Conservation (phyloP, 2,113 vertebrate genomes). For the Petrocephalus zakoni region DNA sequence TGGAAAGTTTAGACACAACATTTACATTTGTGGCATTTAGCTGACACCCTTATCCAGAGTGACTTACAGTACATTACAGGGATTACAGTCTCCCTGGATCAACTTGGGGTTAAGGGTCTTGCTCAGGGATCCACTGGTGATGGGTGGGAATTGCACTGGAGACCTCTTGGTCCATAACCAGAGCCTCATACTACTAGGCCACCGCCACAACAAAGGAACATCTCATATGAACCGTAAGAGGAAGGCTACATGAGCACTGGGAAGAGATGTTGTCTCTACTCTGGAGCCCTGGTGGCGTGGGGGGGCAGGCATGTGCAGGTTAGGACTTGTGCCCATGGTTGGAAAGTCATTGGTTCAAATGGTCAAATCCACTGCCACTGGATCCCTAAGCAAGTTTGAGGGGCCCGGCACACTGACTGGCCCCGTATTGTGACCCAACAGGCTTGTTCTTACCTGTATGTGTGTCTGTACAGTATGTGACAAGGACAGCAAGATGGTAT, state of each 20-base stretch:
- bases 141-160: no score
- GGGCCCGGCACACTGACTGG: neutral
- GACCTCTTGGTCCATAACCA: no score
- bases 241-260: neutral
- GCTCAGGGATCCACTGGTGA: no score
- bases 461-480: neutral
- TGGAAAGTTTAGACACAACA: neutral
- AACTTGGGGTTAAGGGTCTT: no score
- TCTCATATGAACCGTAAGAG: neutral
- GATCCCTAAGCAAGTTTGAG: neutral
- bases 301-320: no score
- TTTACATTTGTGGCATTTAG: no score
- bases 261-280: neutral
- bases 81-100: no score
- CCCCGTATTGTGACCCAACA: neutral
- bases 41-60: no score
- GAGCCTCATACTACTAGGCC: no score
- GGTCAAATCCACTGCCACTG: neutral
- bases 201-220: neutral
- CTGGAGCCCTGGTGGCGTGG: neutral
- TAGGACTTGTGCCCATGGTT: neutral
- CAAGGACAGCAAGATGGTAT: neutral
- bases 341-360: neutral
- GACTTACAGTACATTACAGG: no score
- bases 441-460: neutral